Conservation (phyloP, 2,113 vertebrate genomes). For the Athene cunicularia region DNA sequence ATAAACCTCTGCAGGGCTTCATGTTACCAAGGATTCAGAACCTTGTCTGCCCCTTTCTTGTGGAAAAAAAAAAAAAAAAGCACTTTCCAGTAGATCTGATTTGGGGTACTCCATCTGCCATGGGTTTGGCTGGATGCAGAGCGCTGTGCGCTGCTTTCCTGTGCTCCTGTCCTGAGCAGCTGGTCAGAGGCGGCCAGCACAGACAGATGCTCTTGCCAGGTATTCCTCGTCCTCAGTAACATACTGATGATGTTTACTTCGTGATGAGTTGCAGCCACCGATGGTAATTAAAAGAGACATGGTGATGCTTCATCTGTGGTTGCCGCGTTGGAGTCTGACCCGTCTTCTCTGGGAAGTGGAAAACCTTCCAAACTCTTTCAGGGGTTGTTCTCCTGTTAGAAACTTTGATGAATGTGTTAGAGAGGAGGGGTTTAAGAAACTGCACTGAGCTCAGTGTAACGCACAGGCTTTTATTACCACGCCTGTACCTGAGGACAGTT, state of each 20-base stretch:
- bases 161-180: neutral
- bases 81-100: neutral
- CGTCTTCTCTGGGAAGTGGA: neutral
- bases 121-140: neutral
- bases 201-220: neutral
- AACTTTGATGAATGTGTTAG: neutral
- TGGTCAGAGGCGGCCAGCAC: neutral
- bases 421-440: neutral
- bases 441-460: accelerated
- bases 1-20: neutral
- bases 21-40: too few relatives aligned
- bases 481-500: neutral
- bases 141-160: neutral
- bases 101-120: neutral
- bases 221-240: neutral
- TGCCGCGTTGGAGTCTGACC: neutral
- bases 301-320: neutral
- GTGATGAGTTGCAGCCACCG: neutral
- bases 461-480: accelerated
- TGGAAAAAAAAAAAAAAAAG: neutral
- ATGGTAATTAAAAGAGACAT: accelerated
- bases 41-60: accelerated
- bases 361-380: neutral
- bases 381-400: neutral
- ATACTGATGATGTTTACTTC: accelerated